phyloP scores from a whole-genome alignment of 2,113 vertebrate genomes.

The Prietella phreatophila region DNA sequence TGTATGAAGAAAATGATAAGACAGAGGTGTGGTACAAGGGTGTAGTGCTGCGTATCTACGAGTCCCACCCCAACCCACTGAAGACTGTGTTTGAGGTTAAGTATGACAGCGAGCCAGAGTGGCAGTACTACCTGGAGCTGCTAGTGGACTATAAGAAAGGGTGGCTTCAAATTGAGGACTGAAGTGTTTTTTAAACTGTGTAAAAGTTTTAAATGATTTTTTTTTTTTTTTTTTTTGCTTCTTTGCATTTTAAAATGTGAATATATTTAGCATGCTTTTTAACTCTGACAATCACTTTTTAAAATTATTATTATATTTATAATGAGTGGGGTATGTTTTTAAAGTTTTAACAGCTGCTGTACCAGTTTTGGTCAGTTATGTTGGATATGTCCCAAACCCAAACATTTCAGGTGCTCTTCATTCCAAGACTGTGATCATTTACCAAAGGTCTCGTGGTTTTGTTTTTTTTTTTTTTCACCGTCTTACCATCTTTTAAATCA shows the following conservation, averaged over 20 bases:
- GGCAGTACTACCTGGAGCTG: slow-evolving; percentile 78
- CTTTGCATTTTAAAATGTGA: neutral
- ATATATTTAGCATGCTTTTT: neutral
- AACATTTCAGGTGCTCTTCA: neutral
- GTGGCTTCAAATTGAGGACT: slow-evolving; percentile 75
- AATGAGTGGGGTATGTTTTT: neutral
- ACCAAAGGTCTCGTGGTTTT: neutral
- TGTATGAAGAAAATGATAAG: slow-evolving; percentile 81
- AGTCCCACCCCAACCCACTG: slow-evolving; percentile 65
- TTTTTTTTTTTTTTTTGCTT: too few species aligned
- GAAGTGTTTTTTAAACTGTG: neutral
- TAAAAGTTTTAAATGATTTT: neutral
- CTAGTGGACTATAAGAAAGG: slow-evolving; percentile 76
- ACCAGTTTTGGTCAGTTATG: neutral
- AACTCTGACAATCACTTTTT: neutral
- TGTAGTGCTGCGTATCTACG: slow-evolving; percentile 71
- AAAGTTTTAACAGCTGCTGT: slow-evolving; percentile 20
- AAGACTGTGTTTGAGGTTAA: slow-evolving; percentile 76
- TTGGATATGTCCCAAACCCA: neutral
- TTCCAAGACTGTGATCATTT: neutral
- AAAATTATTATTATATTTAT: neutral
- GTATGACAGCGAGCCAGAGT: slow-evolving; percentile 81
- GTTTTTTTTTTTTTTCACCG: neutral
- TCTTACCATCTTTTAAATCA: neutral
- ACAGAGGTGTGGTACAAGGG: slow-evolving; percentile 77